Percentiles rank a stretch among this genome's conserved stretches.
Evolutionary conservation across 53 echinoderm and acorn worm genomes (phyloP).

Genomic region (Henricia sp.): DNA sequence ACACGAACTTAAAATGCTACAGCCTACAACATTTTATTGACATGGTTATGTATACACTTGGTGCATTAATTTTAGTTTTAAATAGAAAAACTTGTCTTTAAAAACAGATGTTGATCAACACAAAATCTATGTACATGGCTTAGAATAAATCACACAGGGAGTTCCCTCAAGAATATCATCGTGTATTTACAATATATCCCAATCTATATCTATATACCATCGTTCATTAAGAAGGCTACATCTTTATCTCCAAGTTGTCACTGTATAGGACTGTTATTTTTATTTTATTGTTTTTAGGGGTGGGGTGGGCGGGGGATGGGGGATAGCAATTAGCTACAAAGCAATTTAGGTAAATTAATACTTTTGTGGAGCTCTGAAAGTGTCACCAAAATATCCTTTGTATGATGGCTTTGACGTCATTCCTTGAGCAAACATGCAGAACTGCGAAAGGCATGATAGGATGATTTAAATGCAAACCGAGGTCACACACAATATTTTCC

Average conservation of each 20-base stretch:
- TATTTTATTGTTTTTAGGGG: too few species aligned
- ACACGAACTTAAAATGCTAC: conserved; percentile 50
- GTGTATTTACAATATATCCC: conserved; percentile 51
- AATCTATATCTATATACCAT: conserved; percentile 26
- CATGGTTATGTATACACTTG: conserved; percentile 55
- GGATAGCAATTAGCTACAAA: too few species aligned
- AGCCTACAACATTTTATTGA: conserved; percentile 50
- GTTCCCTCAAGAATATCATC: conserved; percentile 11
- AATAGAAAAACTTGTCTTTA: conserved; percentile 59
- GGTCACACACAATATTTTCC: too few species aligned
- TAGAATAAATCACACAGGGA: conserved; percentile 33
- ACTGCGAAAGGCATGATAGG: too few species aligned
- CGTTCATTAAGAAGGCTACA: not conserved
- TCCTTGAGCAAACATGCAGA: too few species aligned
- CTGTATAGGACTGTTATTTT: not conserved
- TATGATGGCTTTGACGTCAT: too few species aligned
- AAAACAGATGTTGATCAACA: conserved; percentile 57
- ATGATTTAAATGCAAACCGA: too few species aligned
- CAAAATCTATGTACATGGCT: conserved; percentile 61
- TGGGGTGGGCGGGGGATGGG: too few species aligned
- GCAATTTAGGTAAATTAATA: too few species aligned
- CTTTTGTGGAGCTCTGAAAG: too few species aligned
- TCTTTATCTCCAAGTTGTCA: not conserved
- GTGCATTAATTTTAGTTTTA: conserved; percentile 38
- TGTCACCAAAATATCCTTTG: too few species aligned